Evolutionary conservation across 2,888 invertebrate species (phyloP).

Genomic region (Amblyteles armatorius): DNA sequence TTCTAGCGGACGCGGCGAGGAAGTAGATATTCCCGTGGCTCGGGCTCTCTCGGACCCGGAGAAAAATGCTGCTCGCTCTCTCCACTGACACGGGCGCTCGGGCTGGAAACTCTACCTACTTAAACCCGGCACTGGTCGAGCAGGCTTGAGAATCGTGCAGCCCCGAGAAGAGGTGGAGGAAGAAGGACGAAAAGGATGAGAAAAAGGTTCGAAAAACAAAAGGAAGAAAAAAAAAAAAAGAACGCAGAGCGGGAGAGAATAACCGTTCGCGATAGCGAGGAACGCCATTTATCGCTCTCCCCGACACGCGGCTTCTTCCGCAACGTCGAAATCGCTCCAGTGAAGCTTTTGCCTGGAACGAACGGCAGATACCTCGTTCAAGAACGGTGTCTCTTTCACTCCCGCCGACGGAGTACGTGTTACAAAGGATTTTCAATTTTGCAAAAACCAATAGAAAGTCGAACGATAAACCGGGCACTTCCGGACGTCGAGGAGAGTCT

Average conservation of each 20-base stretch:
- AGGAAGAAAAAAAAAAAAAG: slow-evolving; percentile 22
- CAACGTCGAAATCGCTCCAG: slow-evolving; percentile 33
- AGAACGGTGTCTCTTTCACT: background rate
- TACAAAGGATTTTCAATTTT: background rate
- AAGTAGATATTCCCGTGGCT: slow-evolving; percentile 64
- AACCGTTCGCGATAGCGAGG: slow-evolving; percentile 46
- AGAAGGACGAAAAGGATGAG: background rate
- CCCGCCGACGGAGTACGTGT: background rate
- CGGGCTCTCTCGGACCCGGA: slow-evolving; percentile 34
- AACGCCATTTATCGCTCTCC: slow-evolving; percentile 51
- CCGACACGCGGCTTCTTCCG: slow-evolving; percentile 40
- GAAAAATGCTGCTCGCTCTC: slow-evolving; percentile 58
- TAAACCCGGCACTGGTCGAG: slow-evolving; percentile 32
- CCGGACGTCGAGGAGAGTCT: background rate
- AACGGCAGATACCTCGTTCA: background rate
- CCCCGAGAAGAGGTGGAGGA: slow-evolving; percentile 58
- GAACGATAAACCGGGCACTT: background rate
- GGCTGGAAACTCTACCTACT: slow-evolving; percentile 43
- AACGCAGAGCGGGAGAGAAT: slow-evolving; percentile 35
- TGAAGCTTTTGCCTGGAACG: slow-evolving; percentile 14
- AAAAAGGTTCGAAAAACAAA: background rate
- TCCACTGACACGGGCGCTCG: slow-evolving; percentile 32
- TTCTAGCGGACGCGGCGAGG: slow-evolving; percentile 49
- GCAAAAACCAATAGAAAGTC: background rate
- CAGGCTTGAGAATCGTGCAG: slow-evolving; percentile 59